phyloP scores from a whole-genome alignment of 2,797 vertebrate species.

The Scomberomorus guttatus region DNA sequence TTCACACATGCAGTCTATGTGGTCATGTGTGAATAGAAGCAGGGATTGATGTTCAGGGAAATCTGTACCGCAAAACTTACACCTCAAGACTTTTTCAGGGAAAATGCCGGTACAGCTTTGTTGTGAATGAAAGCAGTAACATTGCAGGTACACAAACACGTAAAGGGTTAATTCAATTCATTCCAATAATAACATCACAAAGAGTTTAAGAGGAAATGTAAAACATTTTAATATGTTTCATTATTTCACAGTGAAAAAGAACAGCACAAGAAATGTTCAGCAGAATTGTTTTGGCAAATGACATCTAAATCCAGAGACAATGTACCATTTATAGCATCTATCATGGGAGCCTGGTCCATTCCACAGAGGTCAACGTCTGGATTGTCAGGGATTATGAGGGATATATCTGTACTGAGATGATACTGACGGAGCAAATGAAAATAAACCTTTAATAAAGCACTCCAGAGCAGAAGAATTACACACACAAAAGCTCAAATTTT shows the following conservation, averaged over 20 bases:
- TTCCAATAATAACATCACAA: constrained; percentile 16
- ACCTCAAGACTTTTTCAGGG: no score
- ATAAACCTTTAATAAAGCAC: constrained; percentile 55
- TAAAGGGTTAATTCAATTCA: not conserved
- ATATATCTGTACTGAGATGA: constrained; percentile 62
- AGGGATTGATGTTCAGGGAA: no score
- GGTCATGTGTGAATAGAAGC: no score
- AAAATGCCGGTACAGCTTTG: no score
- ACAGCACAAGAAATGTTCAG: constrained; percentile 70
- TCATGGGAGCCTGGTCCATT: constrained; percentile 51
- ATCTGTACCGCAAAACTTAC: no score
- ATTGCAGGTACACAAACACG: no score
- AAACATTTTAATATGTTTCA: constrained; percentile 79
- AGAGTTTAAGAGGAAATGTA: constrained; percentile 66
- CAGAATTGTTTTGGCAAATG: constrained; percentile 74
- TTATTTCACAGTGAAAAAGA: constrained; percentile 81
- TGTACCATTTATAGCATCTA: constrained; percentile 65
- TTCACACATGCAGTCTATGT: no score
- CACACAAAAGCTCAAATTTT: constrained; percentile 50
- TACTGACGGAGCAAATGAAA: constrained; percentile 52
- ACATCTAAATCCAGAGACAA: constrained; percentile 70
- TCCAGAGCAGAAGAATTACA: constrained; percentile 57
- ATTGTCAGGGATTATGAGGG: constrained; percentile 67
- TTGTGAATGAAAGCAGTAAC: no score
- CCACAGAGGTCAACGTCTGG: constrained; percentile 60